phyloP scores from a whole-genome alignment of 2,797 vertebrate species.

The Pempheris klunzingeri region DNA sequence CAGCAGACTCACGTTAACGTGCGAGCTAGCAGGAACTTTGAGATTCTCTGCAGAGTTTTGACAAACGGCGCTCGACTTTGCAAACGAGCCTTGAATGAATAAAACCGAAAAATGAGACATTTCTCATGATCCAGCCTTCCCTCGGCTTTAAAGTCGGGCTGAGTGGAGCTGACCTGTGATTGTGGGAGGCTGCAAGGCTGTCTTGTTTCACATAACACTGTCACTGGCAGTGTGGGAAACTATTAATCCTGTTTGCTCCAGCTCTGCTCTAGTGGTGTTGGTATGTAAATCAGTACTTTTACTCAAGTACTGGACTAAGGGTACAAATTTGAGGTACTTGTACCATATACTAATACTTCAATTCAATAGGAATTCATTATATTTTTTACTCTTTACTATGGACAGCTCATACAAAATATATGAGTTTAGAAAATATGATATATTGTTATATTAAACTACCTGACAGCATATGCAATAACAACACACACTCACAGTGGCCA shows the following conservation, averaged over 20 bases:
- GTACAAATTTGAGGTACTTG: background rate
- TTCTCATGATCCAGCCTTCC: background rate
- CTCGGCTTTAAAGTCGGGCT: conserved; percentile 13
- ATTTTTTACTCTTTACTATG: background rate
- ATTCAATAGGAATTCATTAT: background rate
- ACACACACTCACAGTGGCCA: background rate
- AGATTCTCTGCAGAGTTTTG: background rate
- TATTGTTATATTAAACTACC: background rate
- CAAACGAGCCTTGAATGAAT: background rate
- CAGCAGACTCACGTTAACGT: conserved; percentile 33
- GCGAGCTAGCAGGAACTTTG: conserved; percentile 11
- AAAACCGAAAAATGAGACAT: background rate
- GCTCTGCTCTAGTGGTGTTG: background rate
- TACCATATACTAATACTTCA: background rate
- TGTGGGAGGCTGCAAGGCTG: conserved; percentile 30
- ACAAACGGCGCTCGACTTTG: background rate
- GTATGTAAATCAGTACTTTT: conserved; percentile 27
- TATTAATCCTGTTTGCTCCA: conserved; percentile 51
- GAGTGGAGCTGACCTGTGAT: conserved; percentile 39
- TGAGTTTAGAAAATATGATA: background rate
- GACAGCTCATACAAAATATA: background rate
- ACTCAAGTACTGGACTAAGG: background rate
- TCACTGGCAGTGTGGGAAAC: conserved; percentile 54
- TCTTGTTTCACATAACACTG: conserved; percentile 47
- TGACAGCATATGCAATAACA: background rate